A percentile compares a stretch with the other conserved stretches of the same genome.
phyloP scores from a whole-genome alignment of 2,888 invertebrate species.

The Stratiomys singularior region DNA sequence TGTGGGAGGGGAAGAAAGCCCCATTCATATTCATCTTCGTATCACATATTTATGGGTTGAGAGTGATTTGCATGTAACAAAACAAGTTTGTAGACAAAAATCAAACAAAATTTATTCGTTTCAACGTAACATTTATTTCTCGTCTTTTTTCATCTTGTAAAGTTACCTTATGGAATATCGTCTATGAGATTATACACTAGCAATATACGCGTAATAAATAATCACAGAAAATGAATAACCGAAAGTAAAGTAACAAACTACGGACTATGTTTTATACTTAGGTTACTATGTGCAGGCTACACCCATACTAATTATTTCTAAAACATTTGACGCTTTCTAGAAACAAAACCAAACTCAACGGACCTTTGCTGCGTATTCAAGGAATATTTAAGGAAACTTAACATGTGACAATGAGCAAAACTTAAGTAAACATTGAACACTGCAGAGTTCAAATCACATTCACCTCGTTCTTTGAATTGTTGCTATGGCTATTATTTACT shows the following conservation, averaged over 20 bases:
- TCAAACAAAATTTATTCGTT: not conserved
- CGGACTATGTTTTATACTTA: not conserved
- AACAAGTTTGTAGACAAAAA: not conserved
- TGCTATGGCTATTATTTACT: not conserved
- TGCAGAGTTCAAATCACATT: constrained; percentile 16
- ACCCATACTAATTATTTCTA: not conserved
- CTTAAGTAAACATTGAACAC: not conserved
- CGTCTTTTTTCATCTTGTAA: constrained; percentile 23
- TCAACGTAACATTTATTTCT: constrained; percentile 39
- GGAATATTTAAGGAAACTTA: not conserved
- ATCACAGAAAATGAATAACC: constrained; percentile 26
- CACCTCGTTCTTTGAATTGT: not conserved
- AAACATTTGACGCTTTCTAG: not conserved
- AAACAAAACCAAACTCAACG: not conserved
- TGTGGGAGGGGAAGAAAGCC: too few species aligned
- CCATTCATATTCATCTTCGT: too few species aligned
- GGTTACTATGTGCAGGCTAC: not conserved
- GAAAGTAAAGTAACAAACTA: not conserved
- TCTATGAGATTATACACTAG: constrained; percentile 35
- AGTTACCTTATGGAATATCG: constrained; percentile 34
- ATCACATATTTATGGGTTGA: too few species aligned
- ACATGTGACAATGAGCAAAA: not conserved
- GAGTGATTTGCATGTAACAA: too few species aligned
- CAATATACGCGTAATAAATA: constrained; percentile 23
- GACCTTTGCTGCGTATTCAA: not conserved